A percentile compares a stretch with the other conserved stretches of the same genome.
These are phyloP conservation scores for Gasteruption jaculator DNA, from an alignment of 2,888 invertebrate species.

Conservation along the genomic window DNA sequence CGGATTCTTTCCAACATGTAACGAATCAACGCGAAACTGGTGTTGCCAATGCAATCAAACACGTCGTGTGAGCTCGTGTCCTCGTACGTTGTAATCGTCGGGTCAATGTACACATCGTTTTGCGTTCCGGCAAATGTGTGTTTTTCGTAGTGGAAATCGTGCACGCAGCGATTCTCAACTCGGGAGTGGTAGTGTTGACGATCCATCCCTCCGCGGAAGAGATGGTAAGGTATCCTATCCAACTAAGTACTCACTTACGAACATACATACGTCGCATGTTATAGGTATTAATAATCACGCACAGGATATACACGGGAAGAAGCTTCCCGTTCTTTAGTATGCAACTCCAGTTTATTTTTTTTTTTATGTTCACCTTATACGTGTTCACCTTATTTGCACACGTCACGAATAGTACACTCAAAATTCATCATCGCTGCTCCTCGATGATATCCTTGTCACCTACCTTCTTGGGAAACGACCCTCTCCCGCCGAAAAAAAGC, in stretches of 20 bases:
- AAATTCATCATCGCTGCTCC: too few species aligned
- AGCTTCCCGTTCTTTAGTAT: slow-evolving; percentile 29
- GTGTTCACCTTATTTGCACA: slow-evolving; percentile 34
- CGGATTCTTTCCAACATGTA: not conserved
- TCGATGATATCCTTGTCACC: too few species aligned
- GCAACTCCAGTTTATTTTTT: slow-evolving; percentile 29
- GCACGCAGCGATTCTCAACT: slow-evolving; percentile 39
- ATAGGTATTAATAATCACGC: slow-evolving; percentile 15
- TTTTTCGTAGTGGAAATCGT: slow-evolving; percentile 27
- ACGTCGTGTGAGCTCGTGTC: not conserved
- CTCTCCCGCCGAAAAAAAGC: too few species aligned
- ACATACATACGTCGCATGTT: slow-evolving; percentile 19
- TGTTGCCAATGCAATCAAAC: not conserved
- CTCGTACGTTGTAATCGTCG: too few species aligned
- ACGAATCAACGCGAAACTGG: not conserved
- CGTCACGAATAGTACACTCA: too few species aligned
- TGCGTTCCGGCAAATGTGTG: slow-evolving; percentile 36
- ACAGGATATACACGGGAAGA: slow-evolving; percentile 12
- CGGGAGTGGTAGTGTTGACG: slow-evolving; percentile 33
- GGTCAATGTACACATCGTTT: too few species aligned
- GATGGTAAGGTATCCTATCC: too few species aligned
- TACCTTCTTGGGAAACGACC: too few species aligned
- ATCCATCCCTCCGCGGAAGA: too few species aligned
- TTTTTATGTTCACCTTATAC: slow-evolving; percentile 30
- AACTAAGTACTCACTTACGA: slow-evolving; percentile 25